Evolutionary conservation across 2,888 invertebrate genomes (phyloP), one percentile per base, ranked within the genome.

Genomic region (Acleris literana): DNA sequence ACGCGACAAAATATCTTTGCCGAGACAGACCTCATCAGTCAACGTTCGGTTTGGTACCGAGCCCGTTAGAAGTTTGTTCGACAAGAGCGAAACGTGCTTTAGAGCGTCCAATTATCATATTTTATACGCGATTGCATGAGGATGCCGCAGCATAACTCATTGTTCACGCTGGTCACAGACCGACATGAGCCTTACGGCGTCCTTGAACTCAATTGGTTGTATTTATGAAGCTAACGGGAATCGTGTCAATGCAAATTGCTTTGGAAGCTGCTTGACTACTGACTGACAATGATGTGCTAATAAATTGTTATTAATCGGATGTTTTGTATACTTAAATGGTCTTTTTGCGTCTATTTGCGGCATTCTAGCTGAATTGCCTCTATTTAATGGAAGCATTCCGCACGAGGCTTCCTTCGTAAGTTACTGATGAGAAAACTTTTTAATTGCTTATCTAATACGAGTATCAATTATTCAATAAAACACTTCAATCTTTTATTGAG

Each of bases 171-270:
- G 90, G 88, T 89, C 92, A 87, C 92, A 90, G 80, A 77, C 79
- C 80, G 83, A 74, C 81, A 82, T 86, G 85, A 88, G 86, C 87
- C 85, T 89, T 87, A 88, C 78, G 76, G 76, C 82, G 91, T 88
- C 91, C 92, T 91, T 92, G 91, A 92, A 91, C 92, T 92, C 88
- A 88, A 92, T 92, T 86, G 86, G 80, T 77, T 83, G 83, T 84
- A 86, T 88, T 89, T 87, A 88, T 87, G 85, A 86, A 86, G 86
- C 87, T 88, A 88, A 86, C 87, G 86, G 89, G 86, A 89, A 84
- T 86, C 85, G 85, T 90, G 89, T 90, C 88, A 90, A 90, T 90
- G 89, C 82, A 86, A 90, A 90, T 85, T 72, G 76, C 82, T 80
- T 73, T 86, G 77, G 85, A 85, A 84, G 80, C 83, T 80, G 79